Evolutionary conservation across 2,113 vertebrate species (phyloP), one percentile per base, ranked within the genome.

Genomic region (Xiphias gladius): DNA sequence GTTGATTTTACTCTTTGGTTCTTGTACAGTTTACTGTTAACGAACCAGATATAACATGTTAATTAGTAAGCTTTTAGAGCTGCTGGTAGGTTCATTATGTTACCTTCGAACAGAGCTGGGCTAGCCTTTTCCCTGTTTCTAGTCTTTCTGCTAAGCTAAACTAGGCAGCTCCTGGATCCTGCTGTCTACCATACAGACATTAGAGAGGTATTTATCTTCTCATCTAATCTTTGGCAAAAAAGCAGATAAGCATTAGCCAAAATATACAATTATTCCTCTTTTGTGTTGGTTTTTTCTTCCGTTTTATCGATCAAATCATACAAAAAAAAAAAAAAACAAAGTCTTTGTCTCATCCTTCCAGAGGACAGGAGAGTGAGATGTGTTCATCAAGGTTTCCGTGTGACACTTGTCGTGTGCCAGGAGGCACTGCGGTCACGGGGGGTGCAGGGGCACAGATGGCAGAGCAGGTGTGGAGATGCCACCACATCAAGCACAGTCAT

Each of bases 401-500:
- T n/a, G 66, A 88, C 87, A 87, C 89, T 88, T 82, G 89, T 84
- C 74, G 73, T 90, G 76, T 89, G 89, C 87, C 93, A 93, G 89
- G 87, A 92, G 91, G 80, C 86, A 63, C 80, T 68, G 85, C 79
- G 88, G 80, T 79, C 91, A 82, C 88, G 65, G 72, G 76, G 84
- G 91, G 87, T 87, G 87, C 83, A 66, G 74, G 85, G 91, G 91
- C 87, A 91, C 95, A 95, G 95, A 95, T 95, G 94, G 95, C 89
- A 88, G 89, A 88, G 69, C 95, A 95, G 95, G 94, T 95, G 94
- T 93, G 83, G 83, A 85, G 90, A 89, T 90, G 91, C 92, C 94
- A 93, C 88, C 86, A 91, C 89, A 94, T 94, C 92, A 91, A 93
- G 91, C 87, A 86, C 81, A 90, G 93, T 90, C 87, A 93, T 90